phyloP scores from a whole-genome alignment of 2,888 invertebrate species.

The Cyclophora punctaria region DNA sequence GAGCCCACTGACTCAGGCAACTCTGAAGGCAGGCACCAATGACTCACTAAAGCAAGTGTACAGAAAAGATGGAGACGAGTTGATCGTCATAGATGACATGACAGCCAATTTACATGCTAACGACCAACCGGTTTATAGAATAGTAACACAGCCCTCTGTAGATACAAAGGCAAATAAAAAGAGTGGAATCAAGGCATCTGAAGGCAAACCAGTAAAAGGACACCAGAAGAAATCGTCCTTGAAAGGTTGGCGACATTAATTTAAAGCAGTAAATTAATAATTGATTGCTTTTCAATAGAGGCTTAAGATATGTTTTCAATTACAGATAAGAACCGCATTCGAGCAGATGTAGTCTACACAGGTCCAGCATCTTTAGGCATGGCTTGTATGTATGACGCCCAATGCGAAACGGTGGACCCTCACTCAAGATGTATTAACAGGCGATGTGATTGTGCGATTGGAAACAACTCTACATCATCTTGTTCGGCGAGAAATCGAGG shows the following conservation, averaged over 20 bases:
- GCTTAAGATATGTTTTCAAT: slow-evolving; percentile 6
- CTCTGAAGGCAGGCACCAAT: slow-evolving; percentile 53
- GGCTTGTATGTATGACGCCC: slow-evolving; percentile 82
- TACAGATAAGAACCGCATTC: slow-evolving; percentile 60
- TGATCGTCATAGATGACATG: slow-evolving; percentile 56
- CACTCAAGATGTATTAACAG: slow-evolving; percentile 84
- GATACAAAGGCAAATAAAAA: slow-evolving; percentile 64
- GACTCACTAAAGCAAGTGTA: slow-evolving; percentile 52
- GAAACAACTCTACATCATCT: slow-evolving; percentile 73
- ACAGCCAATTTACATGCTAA: slow-evolving; percentile 67
- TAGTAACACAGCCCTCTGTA: slow-evolving; percentile 61
- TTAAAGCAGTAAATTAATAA: too few species aligned
- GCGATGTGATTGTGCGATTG: slow-evolving; percentile 83
- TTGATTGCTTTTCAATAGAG: not conserved
- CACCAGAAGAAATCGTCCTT: slow-evolving; percentile 66
- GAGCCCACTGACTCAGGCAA: slow-evolving; percentile 60
- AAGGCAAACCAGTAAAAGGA: slow-evolving; percentile 50
- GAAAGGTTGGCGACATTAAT: slow-evolving; percentile 43
- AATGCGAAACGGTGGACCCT: slow-evolving; percentile 87
- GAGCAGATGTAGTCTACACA: slow-evolving; percentile 55
- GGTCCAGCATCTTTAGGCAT: slow-evolving; percentile 84
- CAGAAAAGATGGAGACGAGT: slow-evolving; percentile 60
- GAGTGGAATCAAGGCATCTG: slow-evolving; percentile 34
- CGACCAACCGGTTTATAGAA: slow-evolving; percentile 66
- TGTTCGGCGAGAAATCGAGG: slow-evolving; percentile 85